Conservation (phyloP, 1,140 invertebrate genomes). For the Nephotettix cincticeps region DNA sequence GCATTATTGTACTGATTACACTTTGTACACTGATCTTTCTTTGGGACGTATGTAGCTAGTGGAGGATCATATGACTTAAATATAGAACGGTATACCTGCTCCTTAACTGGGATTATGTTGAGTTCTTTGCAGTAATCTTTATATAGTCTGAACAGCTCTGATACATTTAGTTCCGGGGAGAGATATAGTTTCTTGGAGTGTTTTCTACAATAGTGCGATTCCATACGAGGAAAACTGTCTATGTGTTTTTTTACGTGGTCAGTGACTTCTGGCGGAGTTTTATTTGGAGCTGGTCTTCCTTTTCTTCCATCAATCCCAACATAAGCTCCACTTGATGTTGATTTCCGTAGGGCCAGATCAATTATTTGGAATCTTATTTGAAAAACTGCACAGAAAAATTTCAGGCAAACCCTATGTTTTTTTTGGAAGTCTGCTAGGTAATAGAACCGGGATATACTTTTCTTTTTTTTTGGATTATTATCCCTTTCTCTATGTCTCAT, state of each 20-base stretch:
- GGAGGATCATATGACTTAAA: slow-evolving; percentile 27
- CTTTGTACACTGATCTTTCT: slow-evolving; percentile 25
- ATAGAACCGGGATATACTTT: slow-evolving; percentile 20
- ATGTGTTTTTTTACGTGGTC: slow-evolving; percentile 22
- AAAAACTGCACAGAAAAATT: slow-evolving; percentile 23
- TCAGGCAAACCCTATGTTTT: slow-evolving; percentile 26
- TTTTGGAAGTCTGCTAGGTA: neutral
- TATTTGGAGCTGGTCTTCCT: slow-evolving; percentile 20
- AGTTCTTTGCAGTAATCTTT: slow-evolving; percentile 14
- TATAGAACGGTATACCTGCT: slow-evolving; percentile 22
- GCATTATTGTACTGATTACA: slow-evolving; percentile 26
- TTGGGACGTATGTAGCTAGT: slow-evolving; percentile 16
- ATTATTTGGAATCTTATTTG: slow-evolving; percentile 27
- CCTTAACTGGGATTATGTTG: slow-evolving; percentile 12
- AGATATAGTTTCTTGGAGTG: slow-evolving; percentile 17
- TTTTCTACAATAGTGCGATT: slow-evolving; percentile 23
- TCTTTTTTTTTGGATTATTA: neutral
- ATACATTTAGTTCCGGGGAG: slow-evolving; percentile 20
- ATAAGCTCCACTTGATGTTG: slow-evolving; percentile 23
- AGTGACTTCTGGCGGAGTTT: slow-evolving; percentile 15
- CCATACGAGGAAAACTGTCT: slow-evolving; percentile 24
- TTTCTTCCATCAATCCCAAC: slow-evolving; percentile 17
- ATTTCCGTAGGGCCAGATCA: slow-evolving; percentile 19
- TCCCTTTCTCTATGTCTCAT: slow-evolving; percentile 7
- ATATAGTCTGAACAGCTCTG: slow-evolving; percentile 27